Percentiles rank a stretch among this genome's conserved stretches.
phyloP scores from a whole-genome alignment of 2,113 vertebrate genomes.

The Mesocricetus auratus region DNA sequence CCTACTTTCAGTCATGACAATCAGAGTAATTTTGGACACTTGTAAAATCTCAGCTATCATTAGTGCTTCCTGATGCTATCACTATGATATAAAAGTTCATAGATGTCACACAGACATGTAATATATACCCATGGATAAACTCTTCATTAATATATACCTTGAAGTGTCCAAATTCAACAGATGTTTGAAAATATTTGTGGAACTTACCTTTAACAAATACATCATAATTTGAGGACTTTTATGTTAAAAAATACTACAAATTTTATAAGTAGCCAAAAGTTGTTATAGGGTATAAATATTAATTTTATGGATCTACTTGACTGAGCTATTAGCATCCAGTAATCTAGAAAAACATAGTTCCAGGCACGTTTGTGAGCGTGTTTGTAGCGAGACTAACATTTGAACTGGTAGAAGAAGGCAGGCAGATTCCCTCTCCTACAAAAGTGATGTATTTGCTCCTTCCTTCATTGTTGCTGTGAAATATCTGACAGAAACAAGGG shows the following conservation, averaged over 20 bases:
- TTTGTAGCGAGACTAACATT: not conserved
- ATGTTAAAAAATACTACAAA: slow-evolving; percentile 29
- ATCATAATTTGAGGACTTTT: not conserved
- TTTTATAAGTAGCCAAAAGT: not conserved
- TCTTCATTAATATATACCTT: not conserved
- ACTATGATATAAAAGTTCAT: not conserved
- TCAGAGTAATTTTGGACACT: not conserved
- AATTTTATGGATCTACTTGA: not conserved
- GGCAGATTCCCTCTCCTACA: not conserved
- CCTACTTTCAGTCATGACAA: not conserved
- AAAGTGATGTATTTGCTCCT: too few species aligned
- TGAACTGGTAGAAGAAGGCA: not conserved
- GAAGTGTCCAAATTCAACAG: not conserved
- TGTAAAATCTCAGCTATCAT: not conserved
- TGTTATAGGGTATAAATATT: not conserved
- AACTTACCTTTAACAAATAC: slow-evolving; percentile 36
- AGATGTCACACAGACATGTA: not conserved
- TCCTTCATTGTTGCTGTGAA: not conserved
- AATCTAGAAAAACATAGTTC: not conserved
- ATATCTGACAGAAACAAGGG: not conserved
- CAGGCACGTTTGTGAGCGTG: not conserved
- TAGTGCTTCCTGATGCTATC: not conserved
- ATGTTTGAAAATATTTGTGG: not conserved
- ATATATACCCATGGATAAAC: not conserved
- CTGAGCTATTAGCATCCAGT: not conserved